phyloP scores from a whole-genome alignment of 53 echinoderm and acorn worm species.

The Echinarachnius parma region DNA sequence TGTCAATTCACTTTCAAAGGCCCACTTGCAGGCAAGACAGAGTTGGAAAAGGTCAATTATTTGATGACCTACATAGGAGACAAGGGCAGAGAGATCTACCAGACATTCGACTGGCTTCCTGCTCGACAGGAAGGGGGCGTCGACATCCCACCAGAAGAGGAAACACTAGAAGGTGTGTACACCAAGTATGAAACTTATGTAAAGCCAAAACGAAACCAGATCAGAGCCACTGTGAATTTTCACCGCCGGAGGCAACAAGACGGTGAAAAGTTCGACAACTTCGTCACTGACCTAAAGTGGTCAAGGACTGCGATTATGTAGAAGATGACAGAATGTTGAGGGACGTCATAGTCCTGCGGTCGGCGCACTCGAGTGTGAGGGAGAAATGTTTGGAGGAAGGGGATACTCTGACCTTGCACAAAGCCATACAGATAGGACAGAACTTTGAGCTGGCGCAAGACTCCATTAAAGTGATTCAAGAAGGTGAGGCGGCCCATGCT shows the following conservation, averaged over 20 bases:
- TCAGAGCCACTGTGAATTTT: conserved; percentile 64
- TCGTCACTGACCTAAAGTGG: conserved; percentile 64
- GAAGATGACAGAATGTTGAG: conserved; percentile 59
- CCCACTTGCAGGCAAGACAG: conserved; percentile 59
- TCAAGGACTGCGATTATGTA: conserved; percentile 58
- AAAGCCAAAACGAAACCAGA: conserved; percentile 54
- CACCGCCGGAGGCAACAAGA: conserved; percentile 46
- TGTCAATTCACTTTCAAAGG: conserved; percentile 51
- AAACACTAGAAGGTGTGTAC: conserved; percentile 58
- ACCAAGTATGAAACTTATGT: conserved; percentile 58
- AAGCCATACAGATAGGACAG: conserved; percentile 65
- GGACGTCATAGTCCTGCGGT: conserved; percentile 48
- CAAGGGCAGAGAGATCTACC: conserved; percentile 60
- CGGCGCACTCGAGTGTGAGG: conserved; percentile 24
- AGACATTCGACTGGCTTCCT: conserved; percentile 47
- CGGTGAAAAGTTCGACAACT: conserved; percentile 62
- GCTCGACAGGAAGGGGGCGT: too few relatives aligned
- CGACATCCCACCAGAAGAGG: conserved; percentile 50
- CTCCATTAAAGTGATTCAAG: conserved; percentile 42
- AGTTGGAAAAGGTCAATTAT: conserved; percentile 60
- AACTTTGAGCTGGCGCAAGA: conserved; percentile 67
- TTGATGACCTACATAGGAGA: conserved; percentile 73
- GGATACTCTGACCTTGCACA: conserved; percentile 55
- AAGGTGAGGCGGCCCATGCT: conserved; percentile 26
- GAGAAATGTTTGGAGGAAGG: conserved; percentile 75